These are phyloP conservation scores for Drosophila subpulchrella DNA, from an alignment of 1,140 invertebrate species.

Conservation along the genomic window DNA sequence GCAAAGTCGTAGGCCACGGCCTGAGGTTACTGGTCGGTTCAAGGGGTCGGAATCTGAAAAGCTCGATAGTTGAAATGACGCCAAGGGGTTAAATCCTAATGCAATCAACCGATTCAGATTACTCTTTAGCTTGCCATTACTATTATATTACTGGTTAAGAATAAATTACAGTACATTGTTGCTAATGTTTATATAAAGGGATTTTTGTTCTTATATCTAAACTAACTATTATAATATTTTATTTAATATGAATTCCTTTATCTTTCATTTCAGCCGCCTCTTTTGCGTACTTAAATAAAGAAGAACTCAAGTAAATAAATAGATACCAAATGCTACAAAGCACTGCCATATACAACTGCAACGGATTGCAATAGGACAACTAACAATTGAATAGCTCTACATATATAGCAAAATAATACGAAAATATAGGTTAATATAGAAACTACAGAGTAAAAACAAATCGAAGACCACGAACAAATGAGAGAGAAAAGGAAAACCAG, in stretches of 20 bases:
- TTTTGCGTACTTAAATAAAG: slow-evolving; percentile 31
- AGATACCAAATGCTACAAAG: slow-evolving; percentile 65
- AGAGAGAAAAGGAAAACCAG: slow-evolving; percentile 24
- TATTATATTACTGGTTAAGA: not conserved
- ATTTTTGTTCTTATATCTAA: too few relatives aligned
- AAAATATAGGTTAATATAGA: slow-evolving; percentile 31
- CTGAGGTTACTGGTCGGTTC: not conserved
- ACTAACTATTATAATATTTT: not conserved
- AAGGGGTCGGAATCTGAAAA: not conserved
- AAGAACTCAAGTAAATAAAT: slow-evolving; percentile 50
- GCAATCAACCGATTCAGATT: not conserved
- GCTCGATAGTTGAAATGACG: slow-evolving; percentile 20
- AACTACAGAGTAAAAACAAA: slow-evolving; percentile 21
- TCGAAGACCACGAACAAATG: slow-evolving; percentile 35
- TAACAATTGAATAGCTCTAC: slow-evolving; percentile 50
- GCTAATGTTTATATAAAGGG: too few relatives aligned
- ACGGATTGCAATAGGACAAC: slow-evolving; percentile 44
- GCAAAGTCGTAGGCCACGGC: slow-evolving; percentile 24
- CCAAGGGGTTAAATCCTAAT: slow-evolving; percentile 18
- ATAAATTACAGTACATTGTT: not conserved
- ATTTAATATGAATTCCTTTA: not conserved
- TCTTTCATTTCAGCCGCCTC: slow-evolving; percentile 37
- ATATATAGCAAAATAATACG: slow-evolving; percentile 45
- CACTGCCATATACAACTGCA: slow-evolving; percentile 67
- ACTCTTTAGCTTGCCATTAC: not conserved